A percentile compares a stretch with the other conserved stretches of the same genome.
These are phyloP conservation scores for Toxotes lorentzi DNA, from an alignment of 2,797 vertebrate genomes.

Conservation along the genomic window DNA sequence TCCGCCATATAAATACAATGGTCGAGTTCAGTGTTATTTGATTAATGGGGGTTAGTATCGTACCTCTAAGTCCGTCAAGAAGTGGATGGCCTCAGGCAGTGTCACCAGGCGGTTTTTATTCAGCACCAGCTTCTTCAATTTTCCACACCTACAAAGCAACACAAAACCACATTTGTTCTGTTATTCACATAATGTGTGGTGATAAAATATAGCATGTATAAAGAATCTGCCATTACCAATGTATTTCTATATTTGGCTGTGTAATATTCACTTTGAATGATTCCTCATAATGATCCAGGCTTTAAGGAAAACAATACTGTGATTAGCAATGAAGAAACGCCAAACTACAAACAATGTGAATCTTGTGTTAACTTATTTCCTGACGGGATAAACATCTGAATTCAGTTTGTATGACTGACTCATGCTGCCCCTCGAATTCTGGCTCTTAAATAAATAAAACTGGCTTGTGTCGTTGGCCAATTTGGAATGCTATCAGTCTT, in stretches of 20 bases:
- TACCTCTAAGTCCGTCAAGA: conserved; percentile 93
- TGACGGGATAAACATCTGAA: neutral
- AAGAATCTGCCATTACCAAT: neutral
- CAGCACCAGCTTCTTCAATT: conserved; percentile 94
- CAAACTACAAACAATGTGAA: too few relatives aligned
- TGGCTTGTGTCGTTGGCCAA: neutral
- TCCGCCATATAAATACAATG: neutral
- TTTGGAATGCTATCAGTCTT: neutral
- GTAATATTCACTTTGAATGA: neutral
- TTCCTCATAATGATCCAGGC: neutral
- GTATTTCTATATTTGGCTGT: neutral
- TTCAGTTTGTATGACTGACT: neutral
- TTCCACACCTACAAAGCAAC: conserved; percentile 89
- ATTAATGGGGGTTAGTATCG: neutral
- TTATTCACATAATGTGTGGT: neutral
- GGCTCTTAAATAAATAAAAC: neutral
- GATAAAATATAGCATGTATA: neutral
- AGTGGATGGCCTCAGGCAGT: conserved; percentile 95
- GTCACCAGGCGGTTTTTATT: conserved; percentile 98
- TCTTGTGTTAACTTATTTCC: neutral
- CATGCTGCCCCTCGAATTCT: neutral
- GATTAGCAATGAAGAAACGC: too few relatives aligned
- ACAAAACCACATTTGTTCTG: conserved; percentile 32
- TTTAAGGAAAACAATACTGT: neutral
- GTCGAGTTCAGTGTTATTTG: neutral